Base-by-base conservation (phyloP, 1,140 invertebrate species). In the Anoplolepis gracilipes region DNA sequence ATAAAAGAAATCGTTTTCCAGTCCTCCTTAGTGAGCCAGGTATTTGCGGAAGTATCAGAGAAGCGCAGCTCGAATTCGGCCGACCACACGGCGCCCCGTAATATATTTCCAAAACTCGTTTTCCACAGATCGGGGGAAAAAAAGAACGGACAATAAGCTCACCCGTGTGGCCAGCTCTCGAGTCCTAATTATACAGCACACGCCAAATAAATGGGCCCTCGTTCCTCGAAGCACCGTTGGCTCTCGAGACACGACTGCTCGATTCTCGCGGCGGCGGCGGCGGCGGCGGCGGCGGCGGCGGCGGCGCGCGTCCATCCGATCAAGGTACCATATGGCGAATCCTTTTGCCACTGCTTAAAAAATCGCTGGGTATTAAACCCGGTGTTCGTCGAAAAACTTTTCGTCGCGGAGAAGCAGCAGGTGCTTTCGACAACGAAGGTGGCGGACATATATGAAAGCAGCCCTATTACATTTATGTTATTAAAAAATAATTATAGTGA, bases 181-280 rank as follows among this genome's bases (percentile, higher is more conserved):
- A 79, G 85, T 90, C 86, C 92, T 93, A 93, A 93, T 93, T 93
- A 93, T 92, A 93, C 92, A 92, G 92, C 92, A 91, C 89, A 91
- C 91, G 91, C 91, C 91, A 92, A 93, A 92, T 90, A 92, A 93
- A 93, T 92, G 91, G 91, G 89, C 85, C 67, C 84, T 78, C 85
- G 78, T 90, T 91, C 90, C 81, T 81, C 90, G 90, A 91, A 91
- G 42, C 86, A 84, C 77, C 90, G 81, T 85, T 87, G 86, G 79
- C 90, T 91, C 85, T 87, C 88, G 90, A 25, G 76, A 65, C 72
- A 86, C 87, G 85, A 89, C 84, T 79, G 81, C 59, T 81, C 69
- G 69, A 79, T 57, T 85, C 72, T 86, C 75, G 79, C 75, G 85
- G 49, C 70, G 76, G 30, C 53, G 25, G n/a, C n/a, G n/a, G n/a